These are phyloP conservation scores for Chrysotoxum bicinctum DNA, from an alignment of 2,888 invertebrate species.

Conservation along the genomic window DNA sequence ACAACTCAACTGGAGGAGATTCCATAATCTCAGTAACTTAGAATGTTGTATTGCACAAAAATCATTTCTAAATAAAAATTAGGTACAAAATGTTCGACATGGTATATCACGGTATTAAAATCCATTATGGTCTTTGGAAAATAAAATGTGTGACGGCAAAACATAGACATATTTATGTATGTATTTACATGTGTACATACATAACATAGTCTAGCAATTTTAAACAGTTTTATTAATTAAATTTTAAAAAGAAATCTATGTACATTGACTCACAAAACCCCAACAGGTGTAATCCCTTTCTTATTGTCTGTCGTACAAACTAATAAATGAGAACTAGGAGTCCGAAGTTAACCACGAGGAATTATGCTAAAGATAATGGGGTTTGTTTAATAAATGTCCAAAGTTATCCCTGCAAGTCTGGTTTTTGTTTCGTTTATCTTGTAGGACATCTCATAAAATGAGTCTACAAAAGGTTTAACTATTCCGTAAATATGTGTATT, in stretches of 20 bases:
- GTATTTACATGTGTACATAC: too few relatives aligned
- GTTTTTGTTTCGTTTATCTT: conserved; percentile 55
- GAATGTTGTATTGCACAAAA: too few relatives aligned
- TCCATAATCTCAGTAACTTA: too few relatives aligned
- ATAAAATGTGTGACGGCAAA: too few relatives aligned
- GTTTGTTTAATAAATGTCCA: conserved; percentile 57
- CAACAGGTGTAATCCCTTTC: conserved; percentile 50
- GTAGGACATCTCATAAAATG: conserved; percentile 69
- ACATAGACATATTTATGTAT: too few relatives aligned
- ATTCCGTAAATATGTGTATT: conserved; percentile 1
- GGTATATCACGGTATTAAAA: too few relatives aligned
- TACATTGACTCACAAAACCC: background rate
- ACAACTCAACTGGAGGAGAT: too few relatives aligned
- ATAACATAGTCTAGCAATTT: background rate
- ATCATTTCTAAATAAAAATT: too few relatives aligned
- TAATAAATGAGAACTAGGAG: conserved; percentile 26
- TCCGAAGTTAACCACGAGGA: background rate
- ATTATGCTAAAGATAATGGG: background rate
- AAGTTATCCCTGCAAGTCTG: conserved; percentile 49
- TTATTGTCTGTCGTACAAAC: conserved; percentile 37
- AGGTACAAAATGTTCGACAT: too few relatives aligned
- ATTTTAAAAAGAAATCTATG: background rate
- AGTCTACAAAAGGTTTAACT: conserved; percentile 57
- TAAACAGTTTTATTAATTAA: conserved; percentile 10
- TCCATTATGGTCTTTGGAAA: too few relatives aligned